Conservation (phyloP, 2,888 invertebrate species). For the Formica aserva region DNA sequence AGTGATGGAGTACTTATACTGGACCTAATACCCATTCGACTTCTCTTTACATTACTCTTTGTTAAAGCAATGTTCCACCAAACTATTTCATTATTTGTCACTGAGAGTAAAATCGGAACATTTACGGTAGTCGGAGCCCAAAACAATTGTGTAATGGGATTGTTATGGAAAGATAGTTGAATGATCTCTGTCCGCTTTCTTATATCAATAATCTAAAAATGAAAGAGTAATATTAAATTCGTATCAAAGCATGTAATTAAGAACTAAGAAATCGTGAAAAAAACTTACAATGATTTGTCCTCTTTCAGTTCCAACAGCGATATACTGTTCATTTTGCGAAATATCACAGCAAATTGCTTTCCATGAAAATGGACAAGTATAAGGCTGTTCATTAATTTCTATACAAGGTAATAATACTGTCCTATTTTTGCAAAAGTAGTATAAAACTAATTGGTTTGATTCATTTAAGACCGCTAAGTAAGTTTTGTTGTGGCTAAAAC, state of each 20-base stretch:
- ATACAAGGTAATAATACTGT: slow-evolving; percentile 36
- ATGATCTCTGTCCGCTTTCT: slow-evolving; percentile 62
- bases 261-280: not conserved
- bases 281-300: slow-evolving; percentile 89
- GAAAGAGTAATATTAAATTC: slow-evolving; percentile 4
- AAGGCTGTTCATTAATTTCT: slow-evolving; percentile 40
- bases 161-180: slow-evolving; percentile 77
- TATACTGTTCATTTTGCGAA: slow-evolving; percentile 87
- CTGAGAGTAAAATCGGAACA: slow-evolving; percentile 79
- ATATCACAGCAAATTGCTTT: slow-evolving; percentile 80
- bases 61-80: slow-evolving; percentile 82
- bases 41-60: slow-evolving; percentile 62
- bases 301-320: slow-evolving; percentile 89
- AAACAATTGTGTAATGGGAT: slow-evolving; percentile 77
- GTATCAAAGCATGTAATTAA: not conserved
- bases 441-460: slow-evolving; percentile 71
- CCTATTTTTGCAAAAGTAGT: slow-evolving; percentile 67
- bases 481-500: slow-evolving; percentile 74
- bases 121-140: slow-evolving; percentile 79
- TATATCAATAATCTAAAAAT: slow-evolving; percentile 79
- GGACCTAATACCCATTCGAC: slow-evolving; percentile 76
- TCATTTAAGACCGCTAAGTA: slow-evolving; percentile 76
- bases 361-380: slow-evolving; percentile 36
- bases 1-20: slow-evolving; percentile 72
- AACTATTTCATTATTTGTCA: slow-evolving; percentile 80